Evolutionary conservation across 92 coral and sea anemone genomes (phyloP).

Genomic region (Nematostella vectensis): DNA sequence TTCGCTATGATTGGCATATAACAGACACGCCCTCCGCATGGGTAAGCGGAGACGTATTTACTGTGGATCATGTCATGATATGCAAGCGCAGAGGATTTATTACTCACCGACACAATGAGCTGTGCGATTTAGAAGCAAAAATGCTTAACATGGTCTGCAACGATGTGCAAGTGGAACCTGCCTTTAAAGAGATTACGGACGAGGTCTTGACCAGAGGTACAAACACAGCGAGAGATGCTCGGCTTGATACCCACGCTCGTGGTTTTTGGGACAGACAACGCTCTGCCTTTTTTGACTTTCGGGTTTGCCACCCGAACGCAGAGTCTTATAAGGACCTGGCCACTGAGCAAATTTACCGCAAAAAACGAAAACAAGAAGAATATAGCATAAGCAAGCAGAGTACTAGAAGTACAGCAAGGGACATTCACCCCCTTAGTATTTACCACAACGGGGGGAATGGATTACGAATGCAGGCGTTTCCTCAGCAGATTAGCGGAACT

Average conservation of each 20-base stretch:
- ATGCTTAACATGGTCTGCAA: slow-evolving; percentile 11
- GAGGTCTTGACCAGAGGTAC: background rate
- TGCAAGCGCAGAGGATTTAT: slow-evolving; percentile 24
- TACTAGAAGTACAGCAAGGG: background rate
- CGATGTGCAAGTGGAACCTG: slow-evolving; percentile 18
- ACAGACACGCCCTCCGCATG: slow-evolving; percentile 17
- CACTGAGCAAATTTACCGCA: background rate
- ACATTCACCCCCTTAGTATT: background rate
- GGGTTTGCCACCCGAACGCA: slow-evolving; percentile 1
- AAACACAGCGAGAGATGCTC: background rate
- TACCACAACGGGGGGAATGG: background rate
- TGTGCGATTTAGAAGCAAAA: slow-evolving; percentile 18
- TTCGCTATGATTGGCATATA: slow-evolving; percentile 36
- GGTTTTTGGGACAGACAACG: background rate
- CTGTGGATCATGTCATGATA: slow-evolving; percentile 27
- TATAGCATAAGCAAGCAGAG: too few relatives aligned
- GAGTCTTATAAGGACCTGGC: background rate
- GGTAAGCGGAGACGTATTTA: slow-evolving; percentile 27
- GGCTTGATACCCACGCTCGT: background rate
- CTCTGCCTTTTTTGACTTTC: background rate
- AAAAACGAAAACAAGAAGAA: background rate
- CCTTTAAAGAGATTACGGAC: too few relatives aligned
- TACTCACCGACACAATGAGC: slow-evolving; percentile 38
- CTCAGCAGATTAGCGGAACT: too few relatives aligned
- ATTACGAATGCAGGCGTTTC: background rate